Base-by-base conservation (phyloP, 2,797 vertebrate species). In the Clarias pachynema region DNA sequence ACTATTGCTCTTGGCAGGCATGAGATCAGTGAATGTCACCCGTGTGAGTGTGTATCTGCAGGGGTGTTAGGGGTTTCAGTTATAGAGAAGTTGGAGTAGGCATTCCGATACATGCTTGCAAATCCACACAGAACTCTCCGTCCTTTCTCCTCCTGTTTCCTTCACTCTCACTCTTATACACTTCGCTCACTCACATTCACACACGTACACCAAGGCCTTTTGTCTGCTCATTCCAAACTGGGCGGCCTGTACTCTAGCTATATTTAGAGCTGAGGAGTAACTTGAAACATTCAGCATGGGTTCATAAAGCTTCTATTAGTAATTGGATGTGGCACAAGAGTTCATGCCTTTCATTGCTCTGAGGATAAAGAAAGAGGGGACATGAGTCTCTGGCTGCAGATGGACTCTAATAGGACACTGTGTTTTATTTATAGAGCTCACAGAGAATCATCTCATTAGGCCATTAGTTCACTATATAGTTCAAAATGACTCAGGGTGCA, bases 221-320 rank as follows among this genome's bases (percentile, higher is more conserved):
- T 81, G 60, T 83, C 60, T 10, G 37, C 40, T 70, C 26, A 59
- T 57, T 77, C 18, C 72, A 86, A 56, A 69, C 70, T 40, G 24
- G 29, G 72, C 26, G 60, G 57, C 20, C 56, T 70, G 80, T 34
- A 56, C 53, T 73, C 77, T 68, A 79, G 70, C 12, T 81, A 85
- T 74, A 89, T 88, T 89, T 90, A 86, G 85, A 86, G 74, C 44
- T 26, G 68, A 68, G 37, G 80, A 68, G 49, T 31, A 86, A 73
- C 22, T 4, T 85, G 80, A 87, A 84, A n/a, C 37, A 26, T 37
- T 83, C 69, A 37, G 63, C 73, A 66, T 4, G 12, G 70, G 72
- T 63, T 79, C 56, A 83, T 81, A 83, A 85, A 37, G n/a, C 20
- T 66, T 88, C 79, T 83, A 65, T 69, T 37, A 79, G 60, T 40